These are phyloP conservation scores for Corbicula japonica DNA, from an alignment of 2,888 invertebrate genomes.

Conservation along the genomic window DNA sequence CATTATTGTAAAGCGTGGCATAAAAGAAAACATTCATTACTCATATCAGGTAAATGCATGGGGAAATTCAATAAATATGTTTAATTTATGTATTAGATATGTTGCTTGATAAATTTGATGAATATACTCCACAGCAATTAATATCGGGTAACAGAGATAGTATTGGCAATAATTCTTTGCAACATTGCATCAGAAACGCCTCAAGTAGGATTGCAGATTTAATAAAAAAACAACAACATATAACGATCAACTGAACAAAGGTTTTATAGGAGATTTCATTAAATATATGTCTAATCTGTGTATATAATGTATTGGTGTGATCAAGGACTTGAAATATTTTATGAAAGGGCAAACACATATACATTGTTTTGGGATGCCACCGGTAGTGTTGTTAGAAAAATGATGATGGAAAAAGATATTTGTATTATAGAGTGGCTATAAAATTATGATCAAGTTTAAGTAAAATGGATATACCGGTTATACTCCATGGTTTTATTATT, in stretches of 20 bases:
- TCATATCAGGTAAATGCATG: not conserved
- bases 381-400: constrained; percentile 32
- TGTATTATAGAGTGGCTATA: constrained; percentile 40
- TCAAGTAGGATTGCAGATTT: constrained; percentile 11
- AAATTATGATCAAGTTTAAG: constrained; percentile 22
- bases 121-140: not conserved
- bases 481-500: constrained; percentile 30
- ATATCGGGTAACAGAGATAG: not conserved
- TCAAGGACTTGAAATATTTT: constrained; percentile 21
- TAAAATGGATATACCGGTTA: constrained; percentile 42
- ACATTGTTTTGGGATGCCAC: constrained; percentile 38
- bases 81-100: not conserved
- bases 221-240: constrained; percentile 2
- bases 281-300: constrained; percentile 15
- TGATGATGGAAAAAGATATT: constrained; percentile 24
- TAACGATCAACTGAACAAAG: constrained; percentile 7
- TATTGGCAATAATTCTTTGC: not conserved
- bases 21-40: not conserved
- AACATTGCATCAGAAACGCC: constrained; percentile 9
- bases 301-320: constrained; percentile 35
- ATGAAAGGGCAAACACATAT: not conserved
- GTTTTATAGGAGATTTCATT: constrained; percentile 24
- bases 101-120: constrained; percentile 3
- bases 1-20: constrained; percentile 1
- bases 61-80: not conserved